Evolutionary conservation across 2,888 invertebrate species (phyloP).

Genomic region (Pristionchus japonicus): DNA sequence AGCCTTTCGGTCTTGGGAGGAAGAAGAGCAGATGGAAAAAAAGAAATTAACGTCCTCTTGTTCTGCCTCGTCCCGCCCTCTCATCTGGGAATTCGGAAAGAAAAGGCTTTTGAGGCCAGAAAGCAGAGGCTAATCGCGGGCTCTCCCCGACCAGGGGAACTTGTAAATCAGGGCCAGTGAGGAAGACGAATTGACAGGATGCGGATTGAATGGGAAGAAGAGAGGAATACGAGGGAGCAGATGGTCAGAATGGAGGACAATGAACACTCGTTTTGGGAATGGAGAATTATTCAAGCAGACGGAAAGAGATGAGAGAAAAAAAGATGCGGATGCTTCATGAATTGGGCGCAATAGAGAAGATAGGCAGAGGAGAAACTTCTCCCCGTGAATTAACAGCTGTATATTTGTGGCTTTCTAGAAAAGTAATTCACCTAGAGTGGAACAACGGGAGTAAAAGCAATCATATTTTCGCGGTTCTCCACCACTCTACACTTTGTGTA

Average conservation of each 20-base stretch:
- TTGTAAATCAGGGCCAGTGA: conserved; percentile 7
- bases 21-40: background rate
- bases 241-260: background rate
- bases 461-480: background rate
- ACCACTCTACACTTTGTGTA: background rate
- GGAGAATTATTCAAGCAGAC: background rate
- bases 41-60: conserved; percentile 31
- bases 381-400: background rate
- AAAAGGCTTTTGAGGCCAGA: background rate
- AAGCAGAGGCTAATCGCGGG: conserved; percentile 24
- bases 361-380: background rate
- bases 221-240: background rate
- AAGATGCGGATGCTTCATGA: background rate
- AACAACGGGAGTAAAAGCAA: background rate
- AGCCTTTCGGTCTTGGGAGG: background rate
- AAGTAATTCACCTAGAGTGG: background rate
- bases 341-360: background rate
- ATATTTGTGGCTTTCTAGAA: background rate
- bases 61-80: background rate
- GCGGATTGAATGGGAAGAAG: background rate
- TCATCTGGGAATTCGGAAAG: conserved; percentile 28
- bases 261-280: background rate
- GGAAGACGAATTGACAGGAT: conserved; percentile 13
- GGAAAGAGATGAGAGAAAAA: background rate
- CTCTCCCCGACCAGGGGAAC: conserved; percentile 14